Evolutionary conservation across 2,888 invertebrate genomes (phyloP).

Genomic region (Noctua janthina): DNA sequence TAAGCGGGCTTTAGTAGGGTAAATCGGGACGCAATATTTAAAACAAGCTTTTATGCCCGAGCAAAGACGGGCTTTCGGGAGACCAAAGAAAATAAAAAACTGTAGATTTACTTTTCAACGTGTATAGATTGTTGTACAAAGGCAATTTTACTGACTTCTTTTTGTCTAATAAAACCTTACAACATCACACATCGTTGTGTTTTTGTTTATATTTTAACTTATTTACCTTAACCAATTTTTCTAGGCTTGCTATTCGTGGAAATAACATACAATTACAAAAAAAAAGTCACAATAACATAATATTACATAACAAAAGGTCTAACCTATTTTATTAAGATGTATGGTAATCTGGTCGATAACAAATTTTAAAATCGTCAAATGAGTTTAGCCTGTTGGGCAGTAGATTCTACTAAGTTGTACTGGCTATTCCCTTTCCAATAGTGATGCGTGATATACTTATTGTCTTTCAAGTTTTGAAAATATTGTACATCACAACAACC

Average conservation of each 20-base stretch:
- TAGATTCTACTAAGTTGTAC: neutral
- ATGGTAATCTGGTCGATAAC: neutral
- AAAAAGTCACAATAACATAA: neutral
- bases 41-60: slow-evolving; percentile 84
- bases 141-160: slow-evolving; percentile 70
- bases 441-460: neutral
- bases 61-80: slow-evolving; percentile 82
- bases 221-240: neutral
- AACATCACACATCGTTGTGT: slow-evolving; percentile 41
- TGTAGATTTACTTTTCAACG: slow-evolving; percentile 80
- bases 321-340: neutral
- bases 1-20: slow-evolving; percentile 81
- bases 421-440: neutral
- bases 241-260: neutral
- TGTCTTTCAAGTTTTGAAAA: neutral
- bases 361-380: neutral
- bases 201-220: slow-evolving; percentile 27
- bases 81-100: slow-evolving; percentile 82
- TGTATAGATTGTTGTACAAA: slow-evolving; percentile 73
- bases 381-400: neutral
- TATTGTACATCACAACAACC: neutral
- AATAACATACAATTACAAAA: neutral
- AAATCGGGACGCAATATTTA: slow-evolving; percentile 87
- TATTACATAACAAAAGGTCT: neutral
- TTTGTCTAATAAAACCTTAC: slow-evolving; percentile 61